phyloP scores from a whole-genome alignment of 2,888 invertebrate genomes.

The Eilema caniola region DNA sequence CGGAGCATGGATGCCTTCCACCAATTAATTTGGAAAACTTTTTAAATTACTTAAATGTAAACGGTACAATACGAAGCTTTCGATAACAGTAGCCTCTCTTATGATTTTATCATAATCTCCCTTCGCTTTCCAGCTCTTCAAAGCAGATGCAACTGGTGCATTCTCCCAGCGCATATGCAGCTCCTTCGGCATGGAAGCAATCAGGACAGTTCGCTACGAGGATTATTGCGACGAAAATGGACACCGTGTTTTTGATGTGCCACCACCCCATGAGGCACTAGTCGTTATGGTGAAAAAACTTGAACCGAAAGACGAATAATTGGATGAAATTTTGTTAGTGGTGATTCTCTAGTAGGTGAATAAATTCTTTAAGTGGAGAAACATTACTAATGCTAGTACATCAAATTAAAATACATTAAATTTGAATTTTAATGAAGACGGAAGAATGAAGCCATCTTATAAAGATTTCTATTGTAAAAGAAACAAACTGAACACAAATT shows the following conservation, averaged over 20 bases:
- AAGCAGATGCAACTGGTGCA: slow-evolving; percentile 93
- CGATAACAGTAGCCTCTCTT: too few species aligned
- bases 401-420: background rate
- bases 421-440: too few species aligned
- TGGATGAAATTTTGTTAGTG: background rate
- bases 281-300: slow-evolving; percentile 89
- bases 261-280: slow-evolving; percentile 91
- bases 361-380: background rate
- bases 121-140: slow-evolving; percentile 88
- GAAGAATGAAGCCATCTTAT: too few species aligned
- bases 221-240: slow-evolving; percentile 89
- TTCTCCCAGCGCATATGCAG: slow-evolving; percentile 92
- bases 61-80: too few species aligned
- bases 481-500: too few species aligned
- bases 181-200: slow-evolving; percentile 89
- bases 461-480: too few species aligned
- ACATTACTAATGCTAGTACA: background rate
- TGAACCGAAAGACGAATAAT: background rate
- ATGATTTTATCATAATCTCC: background rate
- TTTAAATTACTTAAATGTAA: too few species aligned
- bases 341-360: background rate
- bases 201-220: slow-evolving; percentile 89
- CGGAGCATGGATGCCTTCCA: too few species aligned
- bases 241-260: slow-evolving; percentile 87
- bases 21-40: too few species aligned